Conservation (phyloP, 2,888 invertebrate genomes). For the Heliconius hortense region DNA sequence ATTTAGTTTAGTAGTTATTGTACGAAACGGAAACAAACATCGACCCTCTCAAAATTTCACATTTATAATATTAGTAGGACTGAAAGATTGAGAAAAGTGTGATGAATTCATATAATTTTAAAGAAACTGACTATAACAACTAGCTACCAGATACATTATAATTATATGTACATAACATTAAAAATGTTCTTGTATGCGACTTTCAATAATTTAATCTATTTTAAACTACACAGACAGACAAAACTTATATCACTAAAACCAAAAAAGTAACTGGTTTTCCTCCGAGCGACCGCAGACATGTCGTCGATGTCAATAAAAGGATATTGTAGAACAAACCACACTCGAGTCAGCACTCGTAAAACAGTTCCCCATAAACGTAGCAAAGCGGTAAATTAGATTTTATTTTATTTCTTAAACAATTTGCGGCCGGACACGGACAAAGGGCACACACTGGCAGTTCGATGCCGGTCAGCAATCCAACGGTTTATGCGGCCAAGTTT, state of each 20-base stretch:
- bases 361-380: slow-evolving; percentile 75
- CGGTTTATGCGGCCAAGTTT: slow-evolving; percentile 80
- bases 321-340: slow-evolving; percentile 69
- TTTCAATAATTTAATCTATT: neutral
- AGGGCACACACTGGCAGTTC: slow-evolving; percentile 67
- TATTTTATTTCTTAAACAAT: slow-evolving; percentile 81
- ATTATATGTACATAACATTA: neutral
- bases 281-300: slow-evolving; percentile 25
- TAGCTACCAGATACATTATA: neutral
- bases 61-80: neutral
- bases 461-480: slow-evolving; percentile 80
- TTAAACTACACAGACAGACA: neutral
- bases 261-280: slow-evolving; percentile 19
- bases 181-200: neutral
- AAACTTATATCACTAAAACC: neutral
- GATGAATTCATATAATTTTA: neutral
- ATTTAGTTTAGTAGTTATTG: too few species aligned
- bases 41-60: too few species aligned
- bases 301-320: slow-evolving; percentile 61
- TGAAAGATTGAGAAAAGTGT: neutral
- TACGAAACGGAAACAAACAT: too few species aligned
- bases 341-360: slow-evolving; percentile 59
- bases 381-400: slow-evolving; percentile 79
- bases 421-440: slow-evolving; percentile 76
- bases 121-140: neutral